Evolutionary conservation across 2,888 invertebrate species (phyloP), one percentile per base, ranked within the genome.

Genomic region (Clistopyga incitator): DNA sequence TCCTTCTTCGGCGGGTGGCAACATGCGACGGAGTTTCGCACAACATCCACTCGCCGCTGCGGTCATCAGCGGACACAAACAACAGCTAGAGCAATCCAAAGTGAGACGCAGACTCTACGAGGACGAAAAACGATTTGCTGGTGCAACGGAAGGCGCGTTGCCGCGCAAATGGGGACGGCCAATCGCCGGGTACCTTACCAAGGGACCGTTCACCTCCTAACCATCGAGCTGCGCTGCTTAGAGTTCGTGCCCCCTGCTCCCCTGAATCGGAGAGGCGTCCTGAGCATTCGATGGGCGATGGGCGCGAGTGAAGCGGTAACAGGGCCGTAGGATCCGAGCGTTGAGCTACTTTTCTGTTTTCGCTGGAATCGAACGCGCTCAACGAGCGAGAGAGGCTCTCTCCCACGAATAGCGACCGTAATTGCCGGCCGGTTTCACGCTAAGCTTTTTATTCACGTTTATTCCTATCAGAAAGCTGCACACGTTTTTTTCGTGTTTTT

Each of bases 131-230:
- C 52, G 47, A 70, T 70, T 78, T 23, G 71, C 71, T 38, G 65
- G 42, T 34, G 50, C 47, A 18, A 45, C 54, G 54, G 47, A 38
- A 47, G 65, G 29, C 10, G 47, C 71, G 38, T 78, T 67, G 54
- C 72, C 71, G 79, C 72, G 79, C 72, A 64, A 74, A 71, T 47
- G 3, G 25, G 15, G 20, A 25, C 52, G 54, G 64, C 79, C 67
- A 56, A 68, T 67, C 65, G 15, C 20, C 56, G 34, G 34, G 18
- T n/a, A 25, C 38, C 42, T 61, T n/a, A 42, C 52, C 42, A 15
- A 18, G 29, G 59, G 68, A 42, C 52, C 61, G 64, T 77, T 64
- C 65, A 81, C 81, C 77, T 54, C 64, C 72, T 29, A 15, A 20
- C 79, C 45, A 20, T 29, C 72, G 47, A 11, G 38, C 38, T 11